Percentiles rank a stretch among this genome's conserved stretches.
These are phyloP conservation scores for Volucella bombylans DNA, from an alignment of 2,888 invertebrate genomes.

Conservation along the genomic window DNA sequence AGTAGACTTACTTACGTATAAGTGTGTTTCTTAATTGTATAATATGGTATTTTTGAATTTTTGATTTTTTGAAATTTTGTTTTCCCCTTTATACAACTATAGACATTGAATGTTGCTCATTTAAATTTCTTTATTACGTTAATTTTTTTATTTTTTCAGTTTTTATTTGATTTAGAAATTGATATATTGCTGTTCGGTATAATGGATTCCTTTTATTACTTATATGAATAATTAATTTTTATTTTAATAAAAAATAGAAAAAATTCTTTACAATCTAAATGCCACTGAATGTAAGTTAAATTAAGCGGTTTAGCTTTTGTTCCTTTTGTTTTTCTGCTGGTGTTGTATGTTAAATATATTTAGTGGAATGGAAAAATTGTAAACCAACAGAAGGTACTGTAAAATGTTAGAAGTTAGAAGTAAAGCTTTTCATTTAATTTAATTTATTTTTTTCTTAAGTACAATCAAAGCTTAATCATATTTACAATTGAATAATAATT, in stretches of 20 bases:
- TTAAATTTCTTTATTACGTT: too few species aligned
- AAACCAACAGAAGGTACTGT: slow-evolving; percentile 44
- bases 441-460: slow-evolving; percentile 41
- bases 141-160: slow-evolving; percentile 40
- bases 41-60: slow-evolving; percentile 11
- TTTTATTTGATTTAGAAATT: slow-evolving; percentile 60
- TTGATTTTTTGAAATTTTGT: slow-evolving; percentile 62
- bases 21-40: slow-evolving; percentile 48
- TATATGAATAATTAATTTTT: slow-evolving; percentile 71
- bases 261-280: slow-evolving; percentile 47
- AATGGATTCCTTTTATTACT: slow-evolving; percentile 40
- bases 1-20: slow-evolving; percentile 54
- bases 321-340: neutral
- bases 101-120: slow-evolving; percentile 53
- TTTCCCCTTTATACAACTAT: slow-evolving; percentile 56
- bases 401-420: slow-evolving; percentile 53
- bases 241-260: slow-evolving; percentile 79
- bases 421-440: slow-evolving; percentile 67
- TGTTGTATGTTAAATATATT: neutral
- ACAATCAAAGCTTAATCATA: slow-evolving; percentile 71
- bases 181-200: slow-evolving; percentile 69
- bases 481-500: slow-evolving; percentile 65
- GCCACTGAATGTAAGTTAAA: slow-evolving; percentile 51
- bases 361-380: slow-evolving; percentile 57
- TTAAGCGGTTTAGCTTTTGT: slow-evolving; percentile 11